Evolutionary conservation across 1,140 invertebrate genomes (phyloP).

Genomic region (Bombus affinis): DNA sequence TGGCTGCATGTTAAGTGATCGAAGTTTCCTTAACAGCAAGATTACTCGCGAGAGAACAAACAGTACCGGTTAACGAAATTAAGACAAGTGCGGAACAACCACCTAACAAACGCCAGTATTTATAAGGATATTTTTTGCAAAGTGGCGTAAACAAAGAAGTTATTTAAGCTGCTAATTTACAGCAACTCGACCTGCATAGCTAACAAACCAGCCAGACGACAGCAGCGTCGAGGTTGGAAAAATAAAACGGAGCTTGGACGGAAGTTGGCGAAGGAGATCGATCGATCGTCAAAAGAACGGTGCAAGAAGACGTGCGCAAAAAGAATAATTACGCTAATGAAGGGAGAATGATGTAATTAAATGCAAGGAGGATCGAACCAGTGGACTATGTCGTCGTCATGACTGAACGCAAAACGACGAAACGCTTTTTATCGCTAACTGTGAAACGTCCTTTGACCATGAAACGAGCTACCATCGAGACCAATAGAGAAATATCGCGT

Average conservation of each 20-base stretch:
- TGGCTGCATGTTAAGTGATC: neutral
- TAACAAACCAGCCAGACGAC: neutral
- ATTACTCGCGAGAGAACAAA: neutral
- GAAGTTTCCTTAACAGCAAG: neutral
- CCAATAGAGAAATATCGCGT: slow-evolving; percentile 27
- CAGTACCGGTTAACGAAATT: neutral
- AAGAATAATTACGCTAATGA: slow-evolving; percentile 64
- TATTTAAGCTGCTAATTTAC: slow-evolving; percentile 1
- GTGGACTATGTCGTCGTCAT: slow-evolving; percentile 32
- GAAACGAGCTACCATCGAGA: neutral
- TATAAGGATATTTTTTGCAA: neutral
- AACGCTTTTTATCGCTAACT: slow-evolving; percentile 52
- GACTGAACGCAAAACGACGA: slow-evolving; percentile 37
- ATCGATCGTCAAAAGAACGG: slow-evolving; percentile 19
- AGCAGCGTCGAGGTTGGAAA: neutral
- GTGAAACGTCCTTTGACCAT: slow-evolving; percentile 43
- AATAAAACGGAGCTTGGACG: neutral
- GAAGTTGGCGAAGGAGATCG: slow-evolving; percentile 34
- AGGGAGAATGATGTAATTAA: slow-evolving; percentile 53
- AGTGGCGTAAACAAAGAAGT: neutral
- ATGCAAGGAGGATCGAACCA: slow-evolving; percentile 45
- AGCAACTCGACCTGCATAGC: neutral
- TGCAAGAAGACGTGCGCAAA: slow-evolving; percentile 31
- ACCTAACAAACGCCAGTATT: neutral
- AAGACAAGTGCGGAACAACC: neutral